Conservation (phyloP, 1,140 invertebrate species). For the Bicyclus anynana region DNA sequence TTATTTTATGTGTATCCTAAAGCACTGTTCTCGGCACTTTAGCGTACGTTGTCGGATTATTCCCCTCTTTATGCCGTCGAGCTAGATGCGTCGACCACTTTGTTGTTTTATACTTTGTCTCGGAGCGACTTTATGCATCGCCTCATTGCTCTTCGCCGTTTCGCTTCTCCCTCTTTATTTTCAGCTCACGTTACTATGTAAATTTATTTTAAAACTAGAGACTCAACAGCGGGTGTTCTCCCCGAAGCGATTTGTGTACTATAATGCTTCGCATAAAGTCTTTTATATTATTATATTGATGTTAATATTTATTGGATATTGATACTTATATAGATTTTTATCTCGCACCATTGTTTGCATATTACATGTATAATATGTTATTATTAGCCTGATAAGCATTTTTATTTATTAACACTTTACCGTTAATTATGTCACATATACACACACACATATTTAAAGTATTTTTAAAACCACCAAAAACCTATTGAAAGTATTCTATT, state of each 20-base stretch:
- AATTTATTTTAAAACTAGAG: constrained; percentile 67
- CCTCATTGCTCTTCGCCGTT: constrained; percentile 71
- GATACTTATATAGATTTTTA: background rate
- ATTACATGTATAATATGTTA: background rate
- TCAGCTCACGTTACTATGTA: constrained; percentile 66
- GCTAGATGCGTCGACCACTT: constrained; percentile 68
- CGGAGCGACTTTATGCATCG: constrained; percentile 68
- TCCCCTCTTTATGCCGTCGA: constrained; percentile 57
- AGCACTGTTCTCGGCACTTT: constrained; percentile 56
- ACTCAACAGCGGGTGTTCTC: constrained; percentile 39
- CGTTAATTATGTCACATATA: no score
- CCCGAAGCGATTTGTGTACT: constrained; percentile 26
- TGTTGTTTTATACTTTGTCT: constrained; percentile 74
- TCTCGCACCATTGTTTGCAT: background rate
- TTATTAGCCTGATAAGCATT: background rate
- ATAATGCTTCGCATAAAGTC: constrained; percentile 17
- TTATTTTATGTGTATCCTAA: constrained; percentile 69
- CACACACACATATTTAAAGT: no score
- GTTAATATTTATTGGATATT: background rate
- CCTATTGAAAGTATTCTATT: no score
- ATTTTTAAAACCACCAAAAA: no score
- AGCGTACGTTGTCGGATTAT: constrained; percentile 62
- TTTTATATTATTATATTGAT: background rate
- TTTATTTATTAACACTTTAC: no score
- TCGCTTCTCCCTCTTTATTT: constrained; percentile 68